phyloP scores from a whole-genome alignment of 2,888 invertebrate genomes.

The Atethmia centrago region DNA sequence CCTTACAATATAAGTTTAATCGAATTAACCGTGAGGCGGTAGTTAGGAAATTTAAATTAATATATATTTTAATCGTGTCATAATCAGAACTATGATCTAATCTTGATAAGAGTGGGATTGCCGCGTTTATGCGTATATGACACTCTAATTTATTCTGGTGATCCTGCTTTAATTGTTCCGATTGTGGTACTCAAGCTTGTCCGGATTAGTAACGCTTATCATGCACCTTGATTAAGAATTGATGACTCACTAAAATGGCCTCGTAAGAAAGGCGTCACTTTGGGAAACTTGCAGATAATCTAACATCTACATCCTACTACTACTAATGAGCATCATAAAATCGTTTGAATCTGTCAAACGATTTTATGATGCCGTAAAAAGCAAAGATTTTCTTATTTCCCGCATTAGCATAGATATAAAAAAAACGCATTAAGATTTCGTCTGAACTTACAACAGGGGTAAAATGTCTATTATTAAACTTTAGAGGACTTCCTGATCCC shows the following conservation, averaged over 20 bases:
- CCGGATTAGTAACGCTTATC: constrained; percentile 46
- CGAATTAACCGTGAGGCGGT: constrained; percentile 72
- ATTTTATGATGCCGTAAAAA: constrained; percentile 56
- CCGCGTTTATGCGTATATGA: constrained; percentile 74
- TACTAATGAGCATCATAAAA: constrained; percentile 42
- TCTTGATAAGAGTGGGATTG: constrained; percentile 76
- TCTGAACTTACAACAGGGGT: constrained; percentile 40
- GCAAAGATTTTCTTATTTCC: constrained; percentile 30
- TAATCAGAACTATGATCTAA: constrained; percentile 77
- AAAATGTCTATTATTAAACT: constrained; percentile 47
- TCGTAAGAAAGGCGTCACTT: constrained; percentile 28
- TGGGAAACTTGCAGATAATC: constrained; percentile 32
- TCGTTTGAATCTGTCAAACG: constrained; percentile 45
- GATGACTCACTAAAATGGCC: constrained; percentile 9
- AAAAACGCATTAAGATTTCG: constrained; percentile 40
- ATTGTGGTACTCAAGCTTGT: constrained; percentile 34
- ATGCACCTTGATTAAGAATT: constrained; percentile 27
- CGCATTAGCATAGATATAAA: constrained; percentile 50
- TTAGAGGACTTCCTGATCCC: constrained; percentile 29
- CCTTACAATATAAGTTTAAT: constrained; percentile 78
- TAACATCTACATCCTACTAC: constrained; percentile 13
- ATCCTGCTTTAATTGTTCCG: constrained; percentile 42
- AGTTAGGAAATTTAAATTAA: constrained; percentile 62
- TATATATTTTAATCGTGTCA: constrained; percentile 71
- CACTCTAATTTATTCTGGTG: constrained; percentile 75